Evolutionary conservation across 35 echinoderm and acorn worm species (phyloP), one percentile per base, ranked within the genome.

Genomic region (Chiridota heheva): DNA sequence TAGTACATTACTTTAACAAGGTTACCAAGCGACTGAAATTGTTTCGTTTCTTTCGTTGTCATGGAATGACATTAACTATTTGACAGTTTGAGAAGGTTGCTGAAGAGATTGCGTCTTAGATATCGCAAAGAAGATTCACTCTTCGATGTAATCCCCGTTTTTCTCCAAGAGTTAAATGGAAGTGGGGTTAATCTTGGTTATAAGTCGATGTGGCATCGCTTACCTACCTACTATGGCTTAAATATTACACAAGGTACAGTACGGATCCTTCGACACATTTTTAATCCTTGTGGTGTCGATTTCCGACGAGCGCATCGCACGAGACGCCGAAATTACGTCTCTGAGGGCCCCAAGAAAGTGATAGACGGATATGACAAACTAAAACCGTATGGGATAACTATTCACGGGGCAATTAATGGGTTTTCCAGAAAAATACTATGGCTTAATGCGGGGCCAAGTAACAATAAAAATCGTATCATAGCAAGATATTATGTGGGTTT

Each of bases 301-400:
- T 16, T 26, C 29, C 63, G 81, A 61, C 36, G 39, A 60, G 59
- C 30, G 35, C 34, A 78, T 74, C 71, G 81, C 17, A n/a, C 85
- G 17, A n/a, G 25, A 6, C 44, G 70, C 15, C 60, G 89, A 29
- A 18, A 27, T 16, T 91, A 91, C 65, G 15, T 24, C 45, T 60
- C 69, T 55, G n/a, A 25, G 16, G 81, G 89, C 28, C 72, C 89
- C 34, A 85, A 91, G 60, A 65, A 57, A 49, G 47, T 68, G 1
- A 25, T 85, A 33, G 89, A 91, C 73, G 58, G 69, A 1, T 91
- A 91, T 45, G 82, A 91, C 39, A 85, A 91, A 68, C 57, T 91
- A 22, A 91, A 84, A 34, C 81, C 81, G 1, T 91, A 78, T 60
- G 88, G 88, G 1, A 79, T 91, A 2, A 44, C 41, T 25, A 85